Percentiles rank a stretch among this genome's conserved stretches.
Evolutionary conservation across 2,113 vertebrate genomes (phyloP).

Genomic region (Martes martes): DNA sequence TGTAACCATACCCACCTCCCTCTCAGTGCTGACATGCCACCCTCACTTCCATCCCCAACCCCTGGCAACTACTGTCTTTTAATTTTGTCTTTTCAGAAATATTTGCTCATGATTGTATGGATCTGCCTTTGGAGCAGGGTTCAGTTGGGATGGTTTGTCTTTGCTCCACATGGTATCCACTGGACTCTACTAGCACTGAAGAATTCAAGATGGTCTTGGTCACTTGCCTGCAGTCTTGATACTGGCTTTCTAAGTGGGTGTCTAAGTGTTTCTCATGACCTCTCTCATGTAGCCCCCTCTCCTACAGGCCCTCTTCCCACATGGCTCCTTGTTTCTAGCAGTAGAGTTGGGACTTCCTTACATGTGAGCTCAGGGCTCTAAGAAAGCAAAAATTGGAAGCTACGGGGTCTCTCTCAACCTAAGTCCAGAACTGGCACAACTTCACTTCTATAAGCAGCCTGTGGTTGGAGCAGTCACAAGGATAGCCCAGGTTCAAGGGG

Average conservation of each 20-base stretch:
- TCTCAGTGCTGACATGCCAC: not conserved
- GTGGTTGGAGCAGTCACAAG: not conserved
- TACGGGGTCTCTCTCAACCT: not conserved
- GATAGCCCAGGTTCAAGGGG: not conserved
- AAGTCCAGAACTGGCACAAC: not conserved
- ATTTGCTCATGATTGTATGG: not conserved
- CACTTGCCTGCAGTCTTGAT: not conserved
- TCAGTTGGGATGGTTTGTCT: not conserved
- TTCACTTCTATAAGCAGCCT: not conserved
- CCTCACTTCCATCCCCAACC: not conserved
- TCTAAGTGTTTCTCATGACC: not conserved
- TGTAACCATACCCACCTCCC: not conserved
- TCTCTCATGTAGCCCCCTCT: not conserved
- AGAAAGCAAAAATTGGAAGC: not conserved
- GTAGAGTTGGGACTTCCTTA: not conserved
- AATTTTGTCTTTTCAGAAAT: not conserved
- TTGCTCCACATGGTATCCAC: not conserved
- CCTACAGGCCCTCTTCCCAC: not conserved
- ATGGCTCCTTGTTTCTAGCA: not conserved
- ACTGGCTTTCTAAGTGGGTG: not conserved
- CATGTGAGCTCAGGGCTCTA: not conserved
- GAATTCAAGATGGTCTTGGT: not conserved
- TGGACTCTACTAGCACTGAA: not conserved
- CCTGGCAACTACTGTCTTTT: not conserved
- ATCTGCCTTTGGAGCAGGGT: not conserved